A percentile compares a stretch with the other conserved stretches of the same genome.
Conservation (phyloP, 2,113 vertebrate genomes). For the Nothocercus julius region DNA sequence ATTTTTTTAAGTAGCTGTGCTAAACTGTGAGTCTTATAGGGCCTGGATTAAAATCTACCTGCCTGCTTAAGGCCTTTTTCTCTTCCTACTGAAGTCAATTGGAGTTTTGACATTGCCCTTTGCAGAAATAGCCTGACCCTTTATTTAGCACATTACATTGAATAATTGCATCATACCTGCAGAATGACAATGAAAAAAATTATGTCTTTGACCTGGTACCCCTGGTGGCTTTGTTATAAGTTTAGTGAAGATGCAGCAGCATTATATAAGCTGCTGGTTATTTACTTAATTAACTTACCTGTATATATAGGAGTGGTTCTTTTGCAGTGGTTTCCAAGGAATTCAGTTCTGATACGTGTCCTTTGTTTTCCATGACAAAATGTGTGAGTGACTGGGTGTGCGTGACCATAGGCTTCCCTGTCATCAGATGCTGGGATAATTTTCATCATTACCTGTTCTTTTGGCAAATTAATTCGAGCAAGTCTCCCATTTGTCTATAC, state of each 20-base stretch:
- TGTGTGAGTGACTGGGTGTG: constrained; percentile 36
- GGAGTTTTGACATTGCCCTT: constrained; percentile 8
- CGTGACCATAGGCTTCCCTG: constrained; percentile 42
- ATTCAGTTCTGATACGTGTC: constrained; percentile 49
- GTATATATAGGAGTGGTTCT: constrained; percentile 9
- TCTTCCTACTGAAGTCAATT: background rate
- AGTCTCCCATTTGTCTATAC: constrained; percentile 49
- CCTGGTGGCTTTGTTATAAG: constrained; percentile 45
- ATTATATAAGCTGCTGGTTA: constrained; percentile 25
- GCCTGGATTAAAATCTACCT: background rate
- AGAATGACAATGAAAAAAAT: constrained; percentile 50
- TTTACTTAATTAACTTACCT: constrained; percentile 68
- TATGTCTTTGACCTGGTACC: constrained; percentile 46
- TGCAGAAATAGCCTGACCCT: background rate
- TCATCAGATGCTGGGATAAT: constrained; percentile 50
- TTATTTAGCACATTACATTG: constrained; percentile 16
- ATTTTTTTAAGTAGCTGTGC: background rate
- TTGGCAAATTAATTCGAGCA: constrained; percentile 67
- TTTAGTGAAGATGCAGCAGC: constrained; percentile 38
- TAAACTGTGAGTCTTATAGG: background rate
- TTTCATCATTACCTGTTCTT: constrained; percentile 67
- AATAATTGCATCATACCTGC: constrained; percentile 40
- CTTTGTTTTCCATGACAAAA: constrained; percentile 27
- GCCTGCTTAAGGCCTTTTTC: background rate
- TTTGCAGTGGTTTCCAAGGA: constrained; percentile 26